Conservation (phyloP, 2,888 invertebrate genomes). For the Ennomos fuscantarius region DNA sequence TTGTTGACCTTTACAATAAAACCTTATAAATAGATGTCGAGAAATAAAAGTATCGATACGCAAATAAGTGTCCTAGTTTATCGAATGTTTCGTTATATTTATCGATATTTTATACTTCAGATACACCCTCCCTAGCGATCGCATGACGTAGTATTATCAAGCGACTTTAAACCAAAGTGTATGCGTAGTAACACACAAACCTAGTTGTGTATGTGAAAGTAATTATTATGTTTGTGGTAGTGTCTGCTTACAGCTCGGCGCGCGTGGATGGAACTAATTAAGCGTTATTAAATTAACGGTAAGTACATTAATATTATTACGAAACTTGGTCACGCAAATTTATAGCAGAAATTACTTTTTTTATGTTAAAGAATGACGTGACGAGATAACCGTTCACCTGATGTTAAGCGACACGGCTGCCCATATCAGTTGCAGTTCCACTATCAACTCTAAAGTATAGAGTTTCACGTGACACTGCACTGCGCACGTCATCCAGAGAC, state of each 20-base stretch:
- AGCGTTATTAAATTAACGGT: constrained; percentile 32
- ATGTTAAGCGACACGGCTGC: too few species aligned
- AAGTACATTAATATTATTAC: constrained; percentile 24
- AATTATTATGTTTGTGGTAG: constrained; percentile 30
- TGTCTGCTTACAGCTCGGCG: constrained; percentile 41
- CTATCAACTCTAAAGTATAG: too few species aligned
- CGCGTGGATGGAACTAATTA: constrained; percentile 22
- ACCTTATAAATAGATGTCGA: constrained; percentile 1
- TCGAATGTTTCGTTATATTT: constrained; percentile 24
- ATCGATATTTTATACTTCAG: constrained; percentile 31
- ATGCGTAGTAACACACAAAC: constrained; percentile 9
- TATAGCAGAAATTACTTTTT: too few species aligned
- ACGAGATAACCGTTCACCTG: too few species aligned
- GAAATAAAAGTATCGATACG: constrained; percentile 42
- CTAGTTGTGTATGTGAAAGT: constrained; percentile 27
- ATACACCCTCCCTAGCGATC: constrained; percentile 23
- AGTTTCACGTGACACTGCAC: too few species aligned
- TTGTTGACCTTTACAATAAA: too few species aligned
- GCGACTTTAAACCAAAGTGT: constrained; percentile 22
- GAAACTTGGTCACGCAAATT: background rate
- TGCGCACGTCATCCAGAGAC: too few species aligned
- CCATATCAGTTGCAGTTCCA: too few species aligned
- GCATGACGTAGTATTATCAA: constrained; percentile 41
- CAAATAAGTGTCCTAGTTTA: constrained; percentile 48
- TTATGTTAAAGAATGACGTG: too few species aligned